A percentile compares a stretch with the other conserved stretches of the same genome.
Evolutionary conservation across 2,113 vertebrate genomes (phyloP).

Genomic region (Scortum barcoo): DNA sequence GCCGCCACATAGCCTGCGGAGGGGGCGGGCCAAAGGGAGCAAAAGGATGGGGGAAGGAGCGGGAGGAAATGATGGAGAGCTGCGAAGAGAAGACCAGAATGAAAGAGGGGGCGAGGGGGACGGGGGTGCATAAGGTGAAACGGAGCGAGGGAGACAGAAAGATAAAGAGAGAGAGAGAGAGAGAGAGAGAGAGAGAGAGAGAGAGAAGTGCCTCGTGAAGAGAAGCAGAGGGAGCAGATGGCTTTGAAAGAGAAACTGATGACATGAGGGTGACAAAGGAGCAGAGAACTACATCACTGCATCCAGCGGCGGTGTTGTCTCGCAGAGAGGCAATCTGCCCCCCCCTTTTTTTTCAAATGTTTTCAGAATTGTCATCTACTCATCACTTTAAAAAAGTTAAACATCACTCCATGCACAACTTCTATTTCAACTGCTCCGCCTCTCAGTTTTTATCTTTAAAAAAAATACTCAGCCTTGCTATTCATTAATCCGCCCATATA

Average conservation of each 20-base stretch:
- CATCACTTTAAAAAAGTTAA: conserved; percentile 15
- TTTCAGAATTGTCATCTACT: conserved; percentile 10
- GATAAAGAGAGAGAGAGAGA: conserved; percentile 35
- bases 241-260: conserved; percentile 48
- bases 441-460: background rate
- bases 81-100: background rate
- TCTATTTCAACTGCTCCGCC: background rate
- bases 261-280: conserved; percentile 64
- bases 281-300: conserved; percentile 44
- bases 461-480: background rate
- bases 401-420: background rate
- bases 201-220: conserved; percentile 22
- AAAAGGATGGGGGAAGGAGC: conserved; percentile 10
- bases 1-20: conserved; percentile 39
- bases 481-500: conserved; percentile 31
- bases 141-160: conserved; percentile 21
- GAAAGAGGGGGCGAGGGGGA: background rate
- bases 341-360: conserved; percentile 41
- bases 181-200: conserved; percentile 48
- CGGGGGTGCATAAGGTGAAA: conserved; percentile 43
- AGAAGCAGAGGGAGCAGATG: conserved; percentile 65
- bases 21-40: conserved; percentile 34
- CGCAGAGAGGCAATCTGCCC: conserved; percentile 57
- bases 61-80: conserved; percentile 22
- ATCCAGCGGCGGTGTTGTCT: conserved; percentile 71